These are phyloP conservation scores for Acronicta psi DNA, from an alignment of 2,888 invertebrate species.

Conservation along the genomic window DNA sequence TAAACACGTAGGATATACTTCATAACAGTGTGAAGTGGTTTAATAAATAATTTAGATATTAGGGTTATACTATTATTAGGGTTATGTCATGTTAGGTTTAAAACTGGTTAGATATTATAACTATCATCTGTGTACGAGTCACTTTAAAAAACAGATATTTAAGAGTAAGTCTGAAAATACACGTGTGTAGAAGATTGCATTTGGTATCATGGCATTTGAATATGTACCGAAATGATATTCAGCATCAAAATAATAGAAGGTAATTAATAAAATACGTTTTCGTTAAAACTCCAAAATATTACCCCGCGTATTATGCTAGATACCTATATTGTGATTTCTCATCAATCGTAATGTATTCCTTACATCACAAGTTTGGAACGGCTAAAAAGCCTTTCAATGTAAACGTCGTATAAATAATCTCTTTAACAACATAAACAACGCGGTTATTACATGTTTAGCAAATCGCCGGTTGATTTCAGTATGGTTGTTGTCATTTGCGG, in stretches of 20 bases:
- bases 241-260: background rate
- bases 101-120: constrained; percentile 13
- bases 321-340: constrained; percentile 5
- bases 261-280: background rate
- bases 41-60: constrained; percentile 35
- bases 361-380: constrained; percentile 12
- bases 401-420: background rate
- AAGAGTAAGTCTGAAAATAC: background rate
- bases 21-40: constrained; percentile 27
- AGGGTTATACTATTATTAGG: constrained; percentile 12
- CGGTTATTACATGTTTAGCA: background rate
- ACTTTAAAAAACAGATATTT: background rate
- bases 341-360: constrained; percentile 9
- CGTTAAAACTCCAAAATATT: constrained; percentile 7
- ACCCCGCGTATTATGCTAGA: constrained; percentile 28
- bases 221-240: background rate
- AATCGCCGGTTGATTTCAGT: no score
- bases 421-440: constrained; percentile 1
- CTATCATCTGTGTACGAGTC: background rate
- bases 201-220: background rate
- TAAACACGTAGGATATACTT: constrained; percentile 41
- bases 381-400: constrained; percentile 7
- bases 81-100: constrained; percentile 22
- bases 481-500: no score
- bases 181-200: background rate